phyloP scores from a whole-genome alignment of 2,888 invertebrate genomes.

The Athetis lepigone region DNA sequence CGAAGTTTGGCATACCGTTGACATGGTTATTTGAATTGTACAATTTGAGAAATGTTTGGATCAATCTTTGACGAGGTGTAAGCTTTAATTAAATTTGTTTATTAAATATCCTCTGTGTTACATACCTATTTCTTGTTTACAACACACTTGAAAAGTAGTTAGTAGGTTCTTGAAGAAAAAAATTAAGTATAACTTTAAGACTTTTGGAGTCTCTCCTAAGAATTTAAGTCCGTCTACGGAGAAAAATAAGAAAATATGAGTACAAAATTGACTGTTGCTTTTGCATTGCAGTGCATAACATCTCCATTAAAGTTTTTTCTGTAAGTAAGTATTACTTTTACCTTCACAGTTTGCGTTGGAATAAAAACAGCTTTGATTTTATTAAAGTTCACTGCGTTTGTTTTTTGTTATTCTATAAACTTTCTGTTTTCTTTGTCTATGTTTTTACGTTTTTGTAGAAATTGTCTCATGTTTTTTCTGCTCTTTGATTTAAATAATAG shows the following conservation, averaged over 20 bases:
- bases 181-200: too few species aligned
- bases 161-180: too few species aligned
- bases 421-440: constrained; percentile 4
- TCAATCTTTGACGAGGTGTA: neutral
- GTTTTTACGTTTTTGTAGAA: neutral
- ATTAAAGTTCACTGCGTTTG: neutral
- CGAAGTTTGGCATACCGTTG: constrained; percentile 16
- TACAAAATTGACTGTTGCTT: constrained; percentile 1
- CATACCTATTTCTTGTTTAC: too few species aligned
- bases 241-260: neutral
- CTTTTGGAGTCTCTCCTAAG: too few species aligned
- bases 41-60: constrained; percentile 28
- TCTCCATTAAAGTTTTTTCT: too few species aligned
- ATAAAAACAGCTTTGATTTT: constrained; percentile 17
- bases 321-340: too few species aligned
- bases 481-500: too few species aligned
- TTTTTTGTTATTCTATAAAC: neutral
- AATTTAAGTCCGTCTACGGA: too few species aligned
- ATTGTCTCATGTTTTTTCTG: neutral
- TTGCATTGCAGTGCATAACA: too few species aligned
- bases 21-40: constrained; percentile 30
- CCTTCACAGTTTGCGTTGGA: neutral
- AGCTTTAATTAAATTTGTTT: too few species aligned
- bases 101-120: too few species aligned
- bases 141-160: too few species aligned